These are phyloP conservation scores for Acanthiza pusilla DNA, from an alignment of 2,797 vertebrate species.

Conservation along the genomic window DNA sequence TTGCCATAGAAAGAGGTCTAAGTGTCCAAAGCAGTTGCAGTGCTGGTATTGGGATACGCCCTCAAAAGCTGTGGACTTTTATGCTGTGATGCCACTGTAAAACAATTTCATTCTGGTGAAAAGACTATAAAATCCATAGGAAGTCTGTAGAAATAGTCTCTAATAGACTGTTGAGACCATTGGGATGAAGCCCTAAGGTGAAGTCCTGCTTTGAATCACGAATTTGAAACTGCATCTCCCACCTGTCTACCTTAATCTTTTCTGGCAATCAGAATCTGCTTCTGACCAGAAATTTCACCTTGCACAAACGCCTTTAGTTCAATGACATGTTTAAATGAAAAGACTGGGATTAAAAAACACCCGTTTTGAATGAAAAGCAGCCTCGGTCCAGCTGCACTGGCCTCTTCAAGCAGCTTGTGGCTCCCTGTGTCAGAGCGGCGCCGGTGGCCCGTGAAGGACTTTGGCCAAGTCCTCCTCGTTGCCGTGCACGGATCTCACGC, in stretches of 20 bases:
- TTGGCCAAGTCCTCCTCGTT: neutral
- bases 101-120: neutral
- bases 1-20: neutral
- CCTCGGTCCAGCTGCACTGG: neutral
- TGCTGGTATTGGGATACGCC: rapidly evolving
- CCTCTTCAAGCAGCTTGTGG: neutral
- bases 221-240: neutral
- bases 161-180: neutral
- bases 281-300: neutral
- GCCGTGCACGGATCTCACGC: neutral
- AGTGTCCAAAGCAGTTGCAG: neutral
- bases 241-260: neutral
- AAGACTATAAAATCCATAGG: neutral
- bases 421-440: neutral
- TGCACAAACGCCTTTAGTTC: neutral
- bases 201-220: neutral
- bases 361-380: neutral
- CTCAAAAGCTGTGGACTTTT: neutral
- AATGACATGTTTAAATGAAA: neutral
- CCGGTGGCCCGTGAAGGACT: neutral
- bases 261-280: neutral
- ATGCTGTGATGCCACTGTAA: neutral
- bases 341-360: neutral
- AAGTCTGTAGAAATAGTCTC: neutral
- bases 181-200: neutral